phyloP scores from a whole-genome alignment of 2,888 invertebrate species.

The Eupithecia tripunctaria region DNA sequence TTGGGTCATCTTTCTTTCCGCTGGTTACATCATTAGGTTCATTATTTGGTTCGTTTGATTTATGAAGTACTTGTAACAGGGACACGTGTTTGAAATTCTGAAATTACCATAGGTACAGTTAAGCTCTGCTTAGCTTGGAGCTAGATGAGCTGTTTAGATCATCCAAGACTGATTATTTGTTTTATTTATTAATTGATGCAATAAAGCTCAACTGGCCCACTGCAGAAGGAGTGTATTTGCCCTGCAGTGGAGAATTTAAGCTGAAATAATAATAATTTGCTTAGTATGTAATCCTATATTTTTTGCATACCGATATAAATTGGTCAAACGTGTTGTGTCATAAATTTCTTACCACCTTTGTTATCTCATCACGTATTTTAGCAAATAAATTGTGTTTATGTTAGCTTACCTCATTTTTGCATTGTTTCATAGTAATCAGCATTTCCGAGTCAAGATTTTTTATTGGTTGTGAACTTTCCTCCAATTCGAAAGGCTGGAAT shows the following conservation, averaged over 20 bases:
- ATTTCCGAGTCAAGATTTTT: slow-evolving; percentile 73
- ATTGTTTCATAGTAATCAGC: slow-evolving; percentile 76
- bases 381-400: too few relatives aligned
- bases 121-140: too few relatives aligned
- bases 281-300: not conserved
- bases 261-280: not conserved
- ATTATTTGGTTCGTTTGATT: slow-evolving; percentile 63
- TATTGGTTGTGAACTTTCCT: slow-evolving; percentile 45
- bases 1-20: slow-evolving; percentile 65
- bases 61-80: slow-evolving; percentile 75
- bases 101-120: slow-evolving; percentile 37
- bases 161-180: too few relatives aligned
- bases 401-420: slow-evolving; percentile 64
- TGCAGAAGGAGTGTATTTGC: not conserved
- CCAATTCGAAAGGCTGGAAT: slow-evolving; percentile 57
- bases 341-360: too few relatives aligned
- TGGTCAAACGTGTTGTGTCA: too few relatives aligned
- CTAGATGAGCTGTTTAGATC: too few relatives aligned
- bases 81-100: slow-evolving; percentile 72
- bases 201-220: not conserved
- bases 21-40: slow-evolving; percentile 35
- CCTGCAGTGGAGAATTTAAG: too few relatives aligned
- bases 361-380: too few relatives aligned
- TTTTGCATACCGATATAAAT: too few relatives aligned
- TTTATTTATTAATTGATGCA: not conserved